A percentile compares a stretch with the other conserved stretches of the same genome.
phyloP scores from a whole-genome alignment of 2,113 vertebrate species.

The Lepidothrix coronata region DNA sequence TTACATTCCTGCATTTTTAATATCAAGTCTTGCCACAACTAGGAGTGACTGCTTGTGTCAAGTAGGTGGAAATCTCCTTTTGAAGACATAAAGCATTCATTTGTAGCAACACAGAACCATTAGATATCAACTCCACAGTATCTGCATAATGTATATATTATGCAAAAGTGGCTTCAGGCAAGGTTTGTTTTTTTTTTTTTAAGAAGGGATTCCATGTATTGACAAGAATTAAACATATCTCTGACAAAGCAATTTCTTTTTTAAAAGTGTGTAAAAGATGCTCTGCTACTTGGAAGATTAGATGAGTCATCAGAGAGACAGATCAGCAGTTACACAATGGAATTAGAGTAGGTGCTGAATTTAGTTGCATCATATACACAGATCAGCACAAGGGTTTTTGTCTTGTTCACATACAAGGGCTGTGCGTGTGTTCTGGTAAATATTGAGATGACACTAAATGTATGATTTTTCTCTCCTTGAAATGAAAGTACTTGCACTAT shows the following conservation, averaged over 20 bases:
- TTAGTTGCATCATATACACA: background rate
- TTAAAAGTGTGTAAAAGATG: background rate
- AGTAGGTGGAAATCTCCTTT: background rate
- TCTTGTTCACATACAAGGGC: background rate
- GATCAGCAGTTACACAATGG: background rate
- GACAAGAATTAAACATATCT: background rate
- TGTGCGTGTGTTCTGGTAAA: accelerated
- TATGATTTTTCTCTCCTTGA: background rate
- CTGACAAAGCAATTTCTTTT: background rate
- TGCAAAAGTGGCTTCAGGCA: background rate
- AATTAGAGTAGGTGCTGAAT: background rate
- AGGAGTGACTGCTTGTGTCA: background rate
- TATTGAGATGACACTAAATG: background rate
- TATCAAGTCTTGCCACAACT: background rate
- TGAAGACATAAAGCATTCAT: background rate
- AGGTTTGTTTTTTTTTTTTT: background rate
- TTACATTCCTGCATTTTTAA: background rate
- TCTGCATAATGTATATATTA: background rate
- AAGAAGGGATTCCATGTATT: background rate
- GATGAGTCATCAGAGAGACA: background rate
- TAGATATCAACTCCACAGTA: background rate
- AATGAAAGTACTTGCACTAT: background rate
- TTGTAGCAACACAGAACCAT: background rate
- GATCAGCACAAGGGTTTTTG: background rate
- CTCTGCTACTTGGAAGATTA: background rate